Base-by-base conservation (phyloP, 2,797 vertebrate genomes). In the Smutsia temminckii region DNA sequence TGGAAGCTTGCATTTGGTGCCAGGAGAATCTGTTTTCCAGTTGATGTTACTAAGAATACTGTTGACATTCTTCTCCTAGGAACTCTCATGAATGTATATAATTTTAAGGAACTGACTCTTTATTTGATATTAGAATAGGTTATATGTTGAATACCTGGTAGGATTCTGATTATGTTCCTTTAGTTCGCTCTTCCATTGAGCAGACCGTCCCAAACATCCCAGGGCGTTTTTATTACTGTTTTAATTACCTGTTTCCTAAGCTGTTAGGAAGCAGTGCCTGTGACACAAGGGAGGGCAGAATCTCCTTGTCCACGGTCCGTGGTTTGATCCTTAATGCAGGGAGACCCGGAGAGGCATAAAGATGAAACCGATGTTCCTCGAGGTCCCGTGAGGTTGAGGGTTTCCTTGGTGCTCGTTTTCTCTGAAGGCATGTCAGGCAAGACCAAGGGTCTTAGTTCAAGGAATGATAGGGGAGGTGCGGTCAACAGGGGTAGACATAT, bases 221-320 rank as follows among this genome's bases (percentile, higher is more conserved):
- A 4, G 10, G 10, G 32, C 11, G 11, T 63, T 78, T 74, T n/a
- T 25, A 8, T 13, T 21, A 14, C 64, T 63, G 14, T 3, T 37
- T 12, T 5, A 4, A 29, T 23, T 6, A 10, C 25, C 27, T 59
- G 40, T 61, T 53, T 66, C 85, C 17, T 16, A 4, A 29, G 29
- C 12, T 2, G 0, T 61, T 6, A n/a, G 32, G 3, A n/a, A 37
- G 16, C 8, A 46, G 25, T 5, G 8, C 32, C 40, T 16, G 66
- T 72, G 8, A 46, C 66, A 34, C 21, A 2, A 11, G 23, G n/a
- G 7, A 40, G 61, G 21, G 34, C 0, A 0, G 17, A 29, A 2
- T 61, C 29, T 29, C 5, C 29, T 4, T 3, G 17, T 25, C 20
- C 0, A 0, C 53, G 7, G 5, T 32, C 23, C 11, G 29, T 40